Percentiles rank a stretch among this genome's conserved stretches.
Evolutionary conservation across 2,797 vertebrate species (phyloP).

Genomic region (Emys orbicularis): DNA sequence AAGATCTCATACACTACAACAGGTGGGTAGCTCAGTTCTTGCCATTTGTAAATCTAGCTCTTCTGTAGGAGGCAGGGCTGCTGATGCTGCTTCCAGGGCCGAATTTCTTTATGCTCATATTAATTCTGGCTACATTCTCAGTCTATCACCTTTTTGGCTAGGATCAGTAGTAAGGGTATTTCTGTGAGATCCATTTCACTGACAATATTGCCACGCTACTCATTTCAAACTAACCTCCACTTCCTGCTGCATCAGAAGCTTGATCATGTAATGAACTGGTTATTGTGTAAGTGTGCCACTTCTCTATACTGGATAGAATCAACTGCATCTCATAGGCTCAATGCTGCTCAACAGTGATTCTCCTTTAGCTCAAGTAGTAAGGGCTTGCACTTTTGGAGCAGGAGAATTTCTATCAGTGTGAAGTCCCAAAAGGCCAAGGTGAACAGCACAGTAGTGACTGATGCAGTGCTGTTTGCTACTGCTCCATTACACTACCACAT

Average conservation of each 20-base stretch:
- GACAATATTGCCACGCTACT: neutral
- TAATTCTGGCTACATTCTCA: neutral
- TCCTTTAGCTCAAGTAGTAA: neutral
- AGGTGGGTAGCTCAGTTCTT: slow-evolving; percentile 44
- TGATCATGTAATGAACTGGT: neutral
- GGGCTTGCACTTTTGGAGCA: neutral
- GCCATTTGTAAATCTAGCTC: neutral
- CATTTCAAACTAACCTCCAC: neutral
- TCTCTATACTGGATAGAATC: neutral
- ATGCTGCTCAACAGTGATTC: neutral
- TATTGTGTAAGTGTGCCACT: neutral
- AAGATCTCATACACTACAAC: slow-evolving; percentile 85
- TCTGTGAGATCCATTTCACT: neutral
- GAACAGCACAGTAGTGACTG: neutral
- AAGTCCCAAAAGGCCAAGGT: neutral
- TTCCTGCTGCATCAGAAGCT: neutral
- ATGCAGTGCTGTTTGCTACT: neutral
- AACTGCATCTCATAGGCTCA: neutral
- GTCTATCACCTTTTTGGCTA: neutral
- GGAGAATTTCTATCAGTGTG: neutral
- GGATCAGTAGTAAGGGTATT: neutral
- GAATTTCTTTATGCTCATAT: neutral
- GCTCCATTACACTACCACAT: neutral
- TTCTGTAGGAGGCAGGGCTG: neutral
- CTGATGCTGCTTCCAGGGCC: neutral